These are phyloP conservation scores for Toxotes chatareus DNA, from an alignment of 2,113 vertebrate genomes.

Conservation along the genomic window DNA sequence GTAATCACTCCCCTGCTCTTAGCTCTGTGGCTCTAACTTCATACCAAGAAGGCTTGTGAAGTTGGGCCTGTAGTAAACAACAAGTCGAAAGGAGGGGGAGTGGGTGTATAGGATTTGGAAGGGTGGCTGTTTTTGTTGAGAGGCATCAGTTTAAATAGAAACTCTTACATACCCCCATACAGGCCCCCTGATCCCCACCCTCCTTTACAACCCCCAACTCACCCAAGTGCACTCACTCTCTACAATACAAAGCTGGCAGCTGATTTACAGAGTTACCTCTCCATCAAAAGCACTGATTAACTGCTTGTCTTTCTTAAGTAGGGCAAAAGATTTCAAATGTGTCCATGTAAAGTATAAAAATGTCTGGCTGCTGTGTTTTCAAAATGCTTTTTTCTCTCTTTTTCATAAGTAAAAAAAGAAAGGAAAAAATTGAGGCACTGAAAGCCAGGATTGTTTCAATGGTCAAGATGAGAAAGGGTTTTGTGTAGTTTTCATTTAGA, in stretches of 20 bases:
- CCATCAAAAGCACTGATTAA: constrained; percentile 68
- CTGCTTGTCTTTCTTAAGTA: constrained; percentile 60
- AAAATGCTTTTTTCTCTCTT: constrained; percentile 32
- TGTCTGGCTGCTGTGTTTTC: not conserved
- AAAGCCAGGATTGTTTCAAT: constrained; percentile 56
- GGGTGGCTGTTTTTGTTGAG: constrained; percentile 69
- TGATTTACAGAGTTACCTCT: constrained; percentile 59
- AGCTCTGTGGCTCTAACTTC: constrained; percentile 73
- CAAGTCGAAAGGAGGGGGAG: constrained; percentile 28
- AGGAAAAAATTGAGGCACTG: not conserved
- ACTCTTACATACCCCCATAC: constrained; percentile 67
- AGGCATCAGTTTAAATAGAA: constrained; percentile 75
- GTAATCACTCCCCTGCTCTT: constrained; percentile 83
- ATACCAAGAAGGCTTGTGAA: constrained; percentile 66
- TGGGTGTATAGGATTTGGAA: constrained; percentile 63
- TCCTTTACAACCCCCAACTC: constrained; percentile 46
- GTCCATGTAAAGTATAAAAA: constrained; percentile 34
- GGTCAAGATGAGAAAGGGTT: constrained; percentile 72
- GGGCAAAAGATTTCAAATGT: constrained; percentile 44
- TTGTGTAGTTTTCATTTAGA: constrained; percentile 83
- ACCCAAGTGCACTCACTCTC: constrained; percentile 40
- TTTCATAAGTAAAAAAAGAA: constrained; percentile 27
- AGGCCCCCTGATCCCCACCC: constrained; percentile 53
- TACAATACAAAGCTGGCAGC: constrained; percentile 58
- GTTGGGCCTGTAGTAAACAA: constrained; percentile 67